Conservation (phyloP, 2,797 vertebrate species). For the Cynopterus sphinx region DNA sequence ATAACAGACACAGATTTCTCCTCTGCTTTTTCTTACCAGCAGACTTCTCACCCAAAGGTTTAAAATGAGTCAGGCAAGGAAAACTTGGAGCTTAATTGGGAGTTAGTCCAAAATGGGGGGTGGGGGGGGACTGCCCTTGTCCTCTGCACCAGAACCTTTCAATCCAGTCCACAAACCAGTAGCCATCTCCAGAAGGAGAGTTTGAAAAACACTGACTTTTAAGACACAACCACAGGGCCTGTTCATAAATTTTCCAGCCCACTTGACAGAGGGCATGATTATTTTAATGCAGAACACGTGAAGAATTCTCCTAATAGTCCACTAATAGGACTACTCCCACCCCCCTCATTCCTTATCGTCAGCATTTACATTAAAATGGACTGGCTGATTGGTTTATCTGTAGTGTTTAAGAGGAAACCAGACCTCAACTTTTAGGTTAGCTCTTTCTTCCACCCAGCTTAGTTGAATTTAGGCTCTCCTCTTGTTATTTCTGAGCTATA, state of each 20-base stretch:
- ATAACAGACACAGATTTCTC: neutral
- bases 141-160: neutral
- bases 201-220: neutral
- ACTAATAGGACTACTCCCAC: neutral
- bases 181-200: neutral
- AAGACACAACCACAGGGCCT: neutral
- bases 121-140: neutral
- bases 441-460: rapidly evolving
- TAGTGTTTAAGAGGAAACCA: neutral
- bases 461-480: rapidly evolving
- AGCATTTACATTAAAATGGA: constrained; percentile 54
- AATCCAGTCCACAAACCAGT: neutral
- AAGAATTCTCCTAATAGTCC: neutral
- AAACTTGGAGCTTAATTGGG: neutral
- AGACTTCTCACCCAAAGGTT: neutral
- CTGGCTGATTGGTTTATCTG: neutral
- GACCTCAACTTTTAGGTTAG: rapidly evolving
- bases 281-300: neutral
- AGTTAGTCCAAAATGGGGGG: neutral
- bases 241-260: neutral
- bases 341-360: neutral
- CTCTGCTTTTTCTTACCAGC: neutral
- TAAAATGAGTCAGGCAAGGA: neutral
- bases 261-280: neutral
- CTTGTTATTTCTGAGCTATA: rapidly evolving